A percentile compares a stretch with the other conserved stretches of the same genome.
Evolutionary conservation across 30 jellyfish, hydroid and myxozoan genomes (phyloP).

Genomic region (Aurelia coerulea): DNA sequence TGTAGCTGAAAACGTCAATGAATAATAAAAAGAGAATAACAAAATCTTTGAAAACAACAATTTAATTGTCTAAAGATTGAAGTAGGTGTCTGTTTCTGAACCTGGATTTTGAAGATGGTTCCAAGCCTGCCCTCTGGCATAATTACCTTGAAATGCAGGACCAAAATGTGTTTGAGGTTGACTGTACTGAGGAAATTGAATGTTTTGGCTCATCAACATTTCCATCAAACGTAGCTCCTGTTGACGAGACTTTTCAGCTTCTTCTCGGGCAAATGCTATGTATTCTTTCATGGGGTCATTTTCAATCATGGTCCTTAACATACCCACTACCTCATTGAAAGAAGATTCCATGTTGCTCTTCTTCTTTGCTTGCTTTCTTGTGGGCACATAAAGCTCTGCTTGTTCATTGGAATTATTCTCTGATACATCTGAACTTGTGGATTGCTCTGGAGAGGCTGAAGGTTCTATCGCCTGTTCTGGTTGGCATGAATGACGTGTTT

Average conservation of each 20-base stretch:
- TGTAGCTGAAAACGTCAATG: no score
- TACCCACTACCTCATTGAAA: constrained; percentile 26
- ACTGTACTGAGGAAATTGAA: no score
- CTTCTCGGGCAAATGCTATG: constrained; percentile 54
- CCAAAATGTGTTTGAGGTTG: neutral
- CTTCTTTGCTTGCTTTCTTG: constrained; percentile 5
- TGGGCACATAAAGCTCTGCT: constrained; percentile 23
- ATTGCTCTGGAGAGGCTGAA: constrained; percentile 8
- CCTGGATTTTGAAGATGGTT: constrained; percentile 5
- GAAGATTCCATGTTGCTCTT: constrained; percentile 10
- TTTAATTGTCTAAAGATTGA: neutral
- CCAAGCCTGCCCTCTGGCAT: constrained; percentile 17
- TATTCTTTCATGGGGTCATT: constrained; percentile 36
- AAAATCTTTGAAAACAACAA: no score
- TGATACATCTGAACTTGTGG: constrained; percentile 14
- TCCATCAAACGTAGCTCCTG: constrained; percentile 32
- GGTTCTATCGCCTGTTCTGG: constrained; percentile 71
- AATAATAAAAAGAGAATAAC: no score
- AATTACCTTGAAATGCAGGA: constrained; percentile 1
- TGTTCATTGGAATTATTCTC: neutral
- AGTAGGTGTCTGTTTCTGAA: constrained; percentile 15
- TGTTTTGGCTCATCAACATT: neutral
- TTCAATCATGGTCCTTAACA: constrained; percentile 31
- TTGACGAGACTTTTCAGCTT: constrained; percentile 33
- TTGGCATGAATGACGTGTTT: constrained; percentile 48